Base-by-base conservation (phyloP, 2,797 vertebrate species). In the Labeo calbasu region DNA sequence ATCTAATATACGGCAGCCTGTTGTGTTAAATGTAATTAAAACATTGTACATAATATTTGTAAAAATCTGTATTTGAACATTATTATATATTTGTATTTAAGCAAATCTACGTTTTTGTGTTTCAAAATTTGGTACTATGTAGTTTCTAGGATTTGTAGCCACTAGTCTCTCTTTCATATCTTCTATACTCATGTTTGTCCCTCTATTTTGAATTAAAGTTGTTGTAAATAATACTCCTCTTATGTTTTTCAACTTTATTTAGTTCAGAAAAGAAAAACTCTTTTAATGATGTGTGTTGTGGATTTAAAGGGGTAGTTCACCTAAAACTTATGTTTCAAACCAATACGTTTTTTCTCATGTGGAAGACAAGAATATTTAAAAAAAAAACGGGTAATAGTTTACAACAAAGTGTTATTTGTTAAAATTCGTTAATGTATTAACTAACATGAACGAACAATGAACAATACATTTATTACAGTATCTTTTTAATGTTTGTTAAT, bases 1-100 rank as follows among this genome's bases (percentile, higher is more conserved):
- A 63, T 78, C 48, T 55, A 84, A 77, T 76, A 77, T 71, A 68
- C 78, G 89, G 90, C 92, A 90, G 87, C 91, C 81, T 90, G 91
- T 91, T 92, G 84, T 89, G 88, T 91, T 91, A 90, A 86, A 79
- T 96, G 95, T 96, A 95, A 95, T 96, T 92, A 87, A 88, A 84
- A 51, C 85, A 89, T 84, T 98, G 97, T 99, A 97, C 95, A 98
- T 98, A 98, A 91, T 92, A 92, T 95, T 96, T 97, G 96, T 97
- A 97, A 91, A 94, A 94, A 92, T 85, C 85, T 81, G 83, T 84
- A 88, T 88, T 78, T 89, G 65, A 95, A 95, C 92, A 91, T 93
- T 96, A 96, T 96, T 94, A 95, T 96, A 96, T 96, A 96, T 97
- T 96, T 97, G 93, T 97, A 96, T 97, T 98, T 97, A 95, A 96